Evolutionary conservation across 2,113 vertebrate species (phyloP).

Genomic region (Bombycilla garrulus): DNA sequence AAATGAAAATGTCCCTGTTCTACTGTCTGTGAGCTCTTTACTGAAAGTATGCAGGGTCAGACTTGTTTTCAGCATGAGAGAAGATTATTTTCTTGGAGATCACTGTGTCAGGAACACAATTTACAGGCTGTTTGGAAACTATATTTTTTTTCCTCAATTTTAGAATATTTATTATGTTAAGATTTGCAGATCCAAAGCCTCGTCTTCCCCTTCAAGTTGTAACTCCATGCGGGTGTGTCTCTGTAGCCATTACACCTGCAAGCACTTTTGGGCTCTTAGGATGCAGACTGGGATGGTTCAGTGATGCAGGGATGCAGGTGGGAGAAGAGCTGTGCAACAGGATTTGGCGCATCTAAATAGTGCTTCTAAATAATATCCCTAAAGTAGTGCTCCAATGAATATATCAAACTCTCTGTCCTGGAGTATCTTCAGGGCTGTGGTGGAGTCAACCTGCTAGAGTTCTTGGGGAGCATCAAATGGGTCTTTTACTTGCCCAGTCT

Average conservation of each 20-base stretch:
- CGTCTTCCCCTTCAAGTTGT: background rate
- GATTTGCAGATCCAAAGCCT: background rate
- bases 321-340: background rate
- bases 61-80: background rate
- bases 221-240: background rate
- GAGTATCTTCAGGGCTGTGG: background rate
- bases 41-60: background rate
- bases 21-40: background rate
- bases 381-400: background rate
- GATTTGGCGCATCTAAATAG: background rate
- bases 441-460: background rate
- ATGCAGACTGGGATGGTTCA: background rate
- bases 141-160: background rate
- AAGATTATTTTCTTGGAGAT: background rate
- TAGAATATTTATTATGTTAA: background rate
- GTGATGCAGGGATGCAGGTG: background rate
- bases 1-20: background rate
- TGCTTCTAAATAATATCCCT: background rate
- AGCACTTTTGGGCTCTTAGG: background rate
- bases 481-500: background rate
- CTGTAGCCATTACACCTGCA: background rate
- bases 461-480: background rate
- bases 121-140: background rate
- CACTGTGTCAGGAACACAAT: background rate
- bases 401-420: background rate